Base-by-base conservation (phyloP, 2,888 invertebrate species). In the Steinernema carpocapsae region DNA sequence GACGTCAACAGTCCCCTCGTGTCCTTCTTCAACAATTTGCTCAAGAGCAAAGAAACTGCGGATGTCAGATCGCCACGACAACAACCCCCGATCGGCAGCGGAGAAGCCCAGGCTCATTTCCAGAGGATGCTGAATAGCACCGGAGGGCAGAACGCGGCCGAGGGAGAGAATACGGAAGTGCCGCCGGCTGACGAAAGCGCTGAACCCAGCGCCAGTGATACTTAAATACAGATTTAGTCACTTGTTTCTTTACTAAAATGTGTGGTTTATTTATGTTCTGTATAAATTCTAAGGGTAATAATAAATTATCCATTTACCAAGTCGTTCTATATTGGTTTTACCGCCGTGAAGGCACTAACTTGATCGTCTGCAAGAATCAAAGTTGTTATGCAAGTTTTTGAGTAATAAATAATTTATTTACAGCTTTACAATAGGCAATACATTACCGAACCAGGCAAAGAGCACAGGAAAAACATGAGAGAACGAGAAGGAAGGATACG, bases 11-110 rank as follows among this genome's bases (percentile, higher is more conserved):
- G 83, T n/a, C 84, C 84, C 4, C 79, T 86, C 26, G 84, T 85
- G 46, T 82, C 79, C 72, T 86, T 86, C 80, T 86, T 86, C 78
- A 83, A 83, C 46, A 84, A 82, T 72, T 76, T 86, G 32, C 77
- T 86, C 43, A 86, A 86, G 42, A 80, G 78, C 43, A 75, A 75
- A 46, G 76, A 75, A 43, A 26, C 22, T 3, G 19, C 42, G 59
- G 48, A 46, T 12, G 74, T 24, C n/a, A 64, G 29, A 26, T 73
- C 75, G 19, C 71, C 73, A 26, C 46, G 56, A 42, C 42, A 43
- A 6, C n/a, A n/a, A n/a, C 17, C 75, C n/a, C 29, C 70, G 24
- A 19, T 76, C 14, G 72, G 70, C 32, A 37, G 37, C 37, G 74
- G 56, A 4, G 74, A 72, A 32, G 72, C 76, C 29, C 46, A 70